Evolutionary conservation across 2,113 vertebrate genomes (phyloP).

Genomic region (Fulmarus glacialis): DNA sequence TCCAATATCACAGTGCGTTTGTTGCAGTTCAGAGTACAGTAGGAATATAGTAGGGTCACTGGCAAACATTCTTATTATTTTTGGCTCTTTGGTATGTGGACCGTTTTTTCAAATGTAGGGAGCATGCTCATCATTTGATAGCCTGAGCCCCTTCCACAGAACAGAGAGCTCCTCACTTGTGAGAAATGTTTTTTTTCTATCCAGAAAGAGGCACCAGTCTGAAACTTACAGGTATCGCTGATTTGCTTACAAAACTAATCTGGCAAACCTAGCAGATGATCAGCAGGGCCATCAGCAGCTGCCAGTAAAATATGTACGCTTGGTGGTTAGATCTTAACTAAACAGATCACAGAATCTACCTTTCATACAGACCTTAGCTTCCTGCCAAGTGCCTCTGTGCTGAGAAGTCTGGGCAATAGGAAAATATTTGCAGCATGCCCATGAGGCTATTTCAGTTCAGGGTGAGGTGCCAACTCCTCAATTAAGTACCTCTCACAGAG

Average conservation of each 20-base stretch:
- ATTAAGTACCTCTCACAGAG: background rate
- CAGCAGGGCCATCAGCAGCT: background rate
- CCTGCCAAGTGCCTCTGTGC: background rate
- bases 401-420: background rate
- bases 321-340: background rate
- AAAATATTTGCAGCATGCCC: slow-evolving; percentile 21
- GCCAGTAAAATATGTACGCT: background rate
- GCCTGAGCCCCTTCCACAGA: background rate
- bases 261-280: background rate
- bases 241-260: background rate
- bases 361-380: background rate
- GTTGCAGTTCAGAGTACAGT: background rate
- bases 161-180: background rate
- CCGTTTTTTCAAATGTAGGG: background rate
- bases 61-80: background rate
- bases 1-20: rapidly evolving
- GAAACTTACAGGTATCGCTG: background rate
- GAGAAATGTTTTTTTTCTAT: background rate
- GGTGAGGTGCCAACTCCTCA: slow-evolving; percentile 5
- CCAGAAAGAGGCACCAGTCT: background rate
- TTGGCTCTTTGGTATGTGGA: background rate
- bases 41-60: background rate
- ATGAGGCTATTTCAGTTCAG: slow-evolving; percentile 5
- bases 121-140: background rate
- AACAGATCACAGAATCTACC: background rate